phyloP scores from a whole-genome alignment of 1,140 invertebrate species.

The Alviniconcha marisindica region DNA sequence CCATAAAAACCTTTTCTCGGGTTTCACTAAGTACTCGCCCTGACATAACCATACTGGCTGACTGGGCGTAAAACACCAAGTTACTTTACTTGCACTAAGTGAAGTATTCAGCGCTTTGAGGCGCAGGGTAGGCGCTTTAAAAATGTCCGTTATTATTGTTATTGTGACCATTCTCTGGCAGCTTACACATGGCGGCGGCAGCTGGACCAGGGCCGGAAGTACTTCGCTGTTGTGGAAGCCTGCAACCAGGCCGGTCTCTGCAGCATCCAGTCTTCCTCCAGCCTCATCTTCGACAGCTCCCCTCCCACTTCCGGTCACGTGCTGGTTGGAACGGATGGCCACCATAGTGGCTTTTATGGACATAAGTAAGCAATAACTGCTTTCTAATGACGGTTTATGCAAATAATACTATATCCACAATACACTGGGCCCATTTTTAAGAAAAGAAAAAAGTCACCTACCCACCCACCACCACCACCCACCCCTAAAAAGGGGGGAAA shows the following conservation, averaged over 20 bases:
- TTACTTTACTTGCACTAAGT: too few species aligned
- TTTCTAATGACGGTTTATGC: not conserved
- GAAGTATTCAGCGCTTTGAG: too few species aligned
- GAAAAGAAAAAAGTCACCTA: not conserved
- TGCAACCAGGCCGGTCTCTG: slow-evolving; percentile 53
- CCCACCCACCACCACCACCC: too few species aligned
- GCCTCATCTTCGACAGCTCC: slow-evolving; percentile 49
- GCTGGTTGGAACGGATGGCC: slow-evolving; percentile 18
- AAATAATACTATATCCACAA: not conserved
- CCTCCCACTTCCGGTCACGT: slow-evolving; percentile 49
- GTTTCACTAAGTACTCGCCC: too few species aligned
- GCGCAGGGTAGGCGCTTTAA: too few species aligned
- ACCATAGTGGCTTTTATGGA: slow-evolving; percentile 38
- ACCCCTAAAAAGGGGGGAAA: too few species aligned
- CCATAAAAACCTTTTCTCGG: too few species aligned
- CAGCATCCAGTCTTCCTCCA: slow-evolving; percentile 41
- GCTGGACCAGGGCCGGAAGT: slow-evolving; percentile 34
- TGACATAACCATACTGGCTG: too few species aligned
- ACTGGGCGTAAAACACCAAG: too few species aligned
- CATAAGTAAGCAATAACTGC: slow-evolving; percentile 32
- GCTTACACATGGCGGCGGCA: slow-evolving; percentile 28
- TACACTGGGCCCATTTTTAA: not conserved
- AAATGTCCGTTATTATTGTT: too few species aligned
- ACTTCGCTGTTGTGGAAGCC: slow-evolving; percentile 49
- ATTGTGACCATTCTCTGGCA: too few species aligned